Evolutionary conservation across 2,113 vertebrate species (phyloP).

Genomic region (Brachyhypopomus gauderio): DNA sequence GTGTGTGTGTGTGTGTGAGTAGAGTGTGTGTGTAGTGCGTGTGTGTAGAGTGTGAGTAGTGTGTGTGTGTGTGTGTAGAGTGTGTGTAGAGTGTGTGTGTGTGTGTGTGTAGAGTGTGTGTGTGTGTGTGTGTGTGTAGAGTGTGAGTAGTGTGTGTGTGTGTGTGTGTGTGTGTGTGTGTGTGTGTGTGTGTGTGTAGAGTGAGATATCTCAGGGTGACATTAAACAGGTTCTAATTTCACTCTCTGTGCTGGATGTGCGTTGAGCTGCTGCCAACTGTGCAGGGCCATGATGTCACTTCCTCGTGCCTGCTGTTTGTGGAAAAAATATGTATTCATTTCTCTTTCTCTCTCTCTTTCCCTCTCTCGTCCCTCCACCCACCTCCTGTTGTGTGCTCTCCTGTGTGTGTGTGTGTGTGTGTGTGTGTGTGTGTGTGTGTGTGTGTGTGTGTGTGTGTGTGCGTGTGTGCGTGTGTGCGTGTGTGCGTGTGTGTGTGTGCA

Average conservation of each 20-base stretch:
- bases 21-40: neutral
- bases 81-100: no score
- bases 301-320: conserved; percentile 22
- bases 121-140: neutral
- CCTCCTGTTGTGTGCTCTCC: no score
- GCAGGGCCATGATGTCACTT: conserved; percentile 26
- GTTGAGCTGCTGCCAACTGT: conserved; percentile 24
- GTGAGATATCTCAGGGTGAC: conserved; percentile 20
- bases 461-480: no score
- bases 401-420: no score
- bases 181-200: neutral
- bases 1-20: neutral
- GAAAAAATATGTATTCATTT: conserved; percentile 58
- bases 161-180: neutral
- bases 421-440: no score
- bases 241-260: conserved; percentile 19
- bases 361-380: conserved; percentile 51
- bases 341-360: conserved; percentile 48
- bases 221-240: conserved; percentile 39
- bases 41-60: neutral
- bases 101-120: no score
- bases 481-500: no score
- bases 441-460: no score
- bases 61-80: no score
- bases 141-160: conserved; percentile 5